phyloP scores from a whole-genome alignment of 1,140 invertebrate species.

The Dreissena rostriformis region DNA sequence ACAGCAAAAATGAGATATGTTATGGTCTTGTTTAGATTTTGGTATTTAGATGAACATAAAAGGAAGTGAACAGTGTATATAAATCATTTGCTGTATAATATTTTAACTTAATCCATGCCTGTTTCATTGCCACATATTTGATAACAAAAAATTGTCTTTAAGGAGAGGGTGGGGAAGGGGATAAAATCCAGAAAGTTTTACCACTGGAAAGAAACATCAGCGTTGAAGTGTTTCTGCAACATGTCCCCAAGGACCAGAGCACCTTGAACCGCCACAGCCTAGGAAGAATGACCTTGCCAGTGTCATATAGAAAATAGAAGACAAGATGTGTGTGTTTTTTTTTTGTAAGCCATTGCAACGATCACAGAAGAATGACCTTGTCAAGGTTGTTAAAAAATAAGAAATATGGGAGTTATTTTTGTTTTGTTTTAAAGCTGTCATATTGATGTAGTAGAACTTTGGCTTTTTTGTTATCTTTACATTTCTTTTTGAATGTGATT shows the following conservation, averaged over 20 bases:
- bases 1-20: too few species aligned
- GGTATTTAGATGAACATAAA: too few species aligned
- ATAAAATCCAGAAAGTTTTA: slow-evolving; percentile 55
- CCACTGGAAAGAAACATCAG: slow-evolving; percentile 49
- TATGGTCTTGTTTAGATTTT: too few species aligned
- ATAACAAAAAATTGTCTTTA: background rate
- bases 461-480: too few species aligned
- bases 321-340: background rate
- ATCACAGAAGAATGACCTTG: background rate
- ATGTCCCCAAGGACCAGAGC: slow-evolving; percentile 14
- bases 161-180: slow-evolving; percentile 50
- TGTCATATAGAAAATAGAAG: background rate
- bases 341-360: too few species aligned
- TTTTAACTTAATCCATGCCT: too few species aligned
- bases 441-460: too few species aligned
- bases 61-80: too few species aligned
- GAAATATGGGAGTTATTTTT: background rate
- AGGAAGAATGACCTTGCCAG: slow-evolving; percentile 4
- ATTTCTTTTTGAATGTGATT: too few species aligned
- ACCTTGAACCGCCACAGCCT: slow-evolving; percentile 9
- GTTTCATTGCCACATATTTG: too few species aligned
- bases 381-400: background rate
- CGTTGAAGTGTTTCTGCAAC: slow-evolving; percentile 50
- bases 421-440: background rate
- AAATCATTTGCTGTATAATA: too few species aligned